These are phyloP conservation scores for Lingula anatina DNA, from an alignment of 2,888 invertebrate species.

Conservation along the genomic window DNA sequence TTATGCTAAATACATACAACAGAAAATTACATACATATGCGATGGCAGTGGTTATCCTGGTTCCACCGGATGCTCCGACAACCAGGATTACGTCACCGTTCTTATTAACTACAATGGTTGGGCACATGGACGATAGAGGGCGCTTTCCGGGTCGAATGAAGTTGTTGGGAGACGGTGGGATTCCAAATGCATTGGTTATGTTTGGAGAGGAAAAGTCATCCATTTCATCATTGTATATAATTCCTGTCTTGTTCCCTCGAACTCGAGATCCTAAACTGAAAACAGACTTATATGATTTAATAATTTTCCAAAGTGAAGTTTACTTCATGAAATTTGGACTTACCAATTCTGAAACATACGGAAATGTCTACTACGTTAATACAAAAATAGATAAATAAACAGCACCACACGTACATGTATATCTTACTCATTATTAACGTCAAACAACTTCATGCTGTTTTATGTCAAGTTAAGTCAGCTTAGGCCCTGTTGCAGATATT, in stretches of 20 bases:
- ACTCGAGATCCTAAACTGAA: conserved; percentile 74
- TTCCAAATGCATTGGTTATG: conserved; percentile 46
- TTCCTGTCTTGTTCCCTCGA: conserved; percentile 58
- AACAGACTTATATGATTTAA: too few relatives aligned
- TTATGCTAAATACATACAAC: too few relatives aligned
- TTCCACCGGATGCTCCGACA: conserved; percentile 85
- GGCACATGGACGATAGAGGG: conserved; percentile 88
- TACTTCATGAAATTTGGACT: too few relatives aligned
- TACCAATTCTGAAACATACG: too few relatives aligned
- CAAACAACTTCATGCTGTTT: too few relatives aligned
- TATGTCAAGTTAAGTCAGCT: too few relatives aligned
- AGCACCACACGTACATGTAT: too few relatives aligned
- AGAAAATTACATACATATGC: conserved; percentile 49
- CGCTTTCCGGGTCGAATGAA: conserved; percentile 75
- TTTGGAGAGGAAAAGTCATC: conserved; percentile 78
- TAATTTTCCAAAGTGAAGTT: too few relatives aligned
- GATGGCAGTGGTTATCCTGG: conserved; percentile 81
- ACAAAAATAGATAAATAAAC: too few relatives aligned
- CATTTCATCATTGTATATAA: conserved; percentile 89
- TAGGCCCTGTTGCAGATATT: too few relatives aligned
- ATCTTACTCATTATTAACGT: too few relatives aligned
- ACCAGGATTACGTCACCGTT: conserved; percentile 64
- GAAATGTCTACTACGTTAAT: too few relatives aligned
- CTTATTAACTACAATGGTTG: conserved; percentile 70
- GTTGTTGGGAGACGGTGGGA: conserved; percentile 73